phyloP scores from a whole-genome alignment of 2,888 invertebrate genomes.

The Volucella inanis region DNA sequence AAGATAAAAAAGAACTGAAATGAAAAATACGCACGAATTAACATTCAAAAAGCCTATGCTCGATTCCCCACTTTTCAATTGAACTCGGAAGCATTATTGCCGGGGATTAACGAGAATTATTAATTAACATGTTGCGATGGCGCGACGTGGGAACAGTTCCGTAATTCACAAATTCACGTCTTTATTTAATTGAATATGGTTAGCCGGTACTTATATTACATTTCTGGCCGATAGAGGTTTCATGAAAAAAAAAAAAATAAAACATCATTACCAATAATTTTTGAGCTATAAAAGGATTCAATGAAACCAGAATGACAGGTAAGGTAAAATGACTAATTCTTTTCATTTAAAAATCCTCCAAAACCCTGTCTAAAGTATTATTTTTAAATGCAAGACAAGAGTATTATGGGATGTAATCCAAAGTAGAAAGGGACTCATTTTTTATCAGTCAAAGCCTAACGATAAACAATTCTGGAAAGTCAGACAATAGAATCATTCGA shows the following conservation, averaged over 20 bases:
- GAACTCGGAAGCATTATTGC: slow-evolving; percentile 39
- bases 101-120: slow-evolving; percentile 63
- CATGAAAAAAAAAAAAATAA: background rate
- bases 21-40: slow-evolving; percentile 6
- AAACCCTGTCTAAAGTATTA: too few species aligned
- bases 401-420: too few species aligned
- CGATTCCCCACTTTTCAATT: slow-evolving; percentile 27
- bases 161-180: slow-evolving; percentile 50
- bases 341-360: too few species aligned
- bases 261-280: background rate
- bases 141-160: slow-evolving; percentile 34
- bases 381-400: too few species aligned
- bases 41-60: background rate
- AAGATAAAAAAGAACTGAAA: too few species aligned
- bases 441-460: too few species aligned
- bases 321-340: too few species aligned
- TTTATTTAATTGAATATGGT: slow-evolving; percentile 41
- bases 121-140: slow-evolving; percentile 57
- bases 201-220: slow-evolving; percentile 24
- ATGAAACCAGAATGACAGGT: background rate
- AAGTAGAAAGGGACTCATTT: too few species aligned
- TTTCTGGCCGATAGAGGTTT: background rate
- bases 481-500: too few species aligned
- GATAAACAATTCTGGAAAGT: too few species aligned
- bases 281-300: slow-evolving; percentile 3